Evolutionary conservation across 2,888 invertebrate species (phyloP).

Genomic region (Eledona agricola): DNA sequence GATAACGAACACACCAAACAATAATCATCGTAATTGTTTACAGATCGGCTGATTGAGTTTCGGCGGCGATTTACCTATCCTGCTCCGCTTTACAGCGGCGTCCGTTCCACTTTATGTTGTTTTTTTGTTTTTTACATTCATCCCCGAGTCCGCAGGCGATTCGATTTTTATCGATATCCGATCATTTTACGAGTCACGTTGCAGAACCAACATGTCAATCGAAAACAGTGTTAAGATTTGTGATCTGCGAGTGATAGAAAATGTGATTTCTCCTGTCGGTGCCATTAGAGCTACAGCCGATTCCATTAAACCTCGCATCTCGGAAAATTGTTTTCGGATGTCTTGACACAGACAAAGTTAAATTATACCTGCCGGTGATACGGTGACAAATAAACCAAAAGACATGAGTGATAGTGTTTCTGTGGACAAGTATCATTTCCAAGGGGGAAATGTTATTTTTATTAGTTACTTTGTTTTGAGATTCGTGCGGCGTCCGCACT

Average conservation of each 20-base stretch:
- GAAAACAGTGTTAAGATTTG: slow-evolving; percentile 37
- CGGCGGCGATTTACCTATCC: slow-evolving; percentile 13
- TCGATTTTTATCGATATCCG: slow-evolving; percentile 33
- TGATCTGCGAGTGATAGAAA: slow-evolving; percentile 42
- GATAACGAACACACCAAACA: slow-evolving; percentile 24
- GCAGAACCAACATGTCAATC: slow-evolving; percentile 40
- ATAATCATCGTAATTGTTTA: slow-evolving; percentile 29
- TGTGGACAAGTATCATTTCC: slow-evolving; percentile 3
- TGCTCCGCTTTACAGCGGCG: background rate
- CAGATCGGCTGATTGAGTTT: slow-evolving; percentile 14
- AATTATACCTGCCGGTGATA: slow-evolving; percentile 45
- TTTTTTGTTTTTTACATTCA: background rate
- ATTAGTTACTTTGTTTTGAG: background rate
- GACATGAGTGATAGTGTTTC: slow-evolving; percentile 35
- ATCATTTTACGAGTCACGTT: slow-evolving; percentile 37
- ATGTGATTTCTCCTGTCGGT: slow-evolving; percentile 40
- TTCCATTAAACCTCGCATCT: slow-evolving; percentile 42
- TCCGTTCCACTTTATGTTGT: background rate
- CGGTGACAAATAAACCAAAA: slow-evolving; percentile 42
- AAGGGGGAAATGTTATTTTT: background rate
- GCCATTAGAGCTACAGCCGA: slow-evolving; percentile 38
- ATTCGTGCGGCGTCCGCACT: background rate
- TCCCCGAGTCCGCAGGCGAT: slow-evolving; percentile 9
- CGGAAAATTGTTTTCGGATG: slow-evolving; percentile 45
- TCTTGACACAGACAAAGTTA: slow-evolving; percentile 42